Conservation (phyloP, 2,113 vertebrate species). For the Daphoenositta chrysoptera region DNA sequence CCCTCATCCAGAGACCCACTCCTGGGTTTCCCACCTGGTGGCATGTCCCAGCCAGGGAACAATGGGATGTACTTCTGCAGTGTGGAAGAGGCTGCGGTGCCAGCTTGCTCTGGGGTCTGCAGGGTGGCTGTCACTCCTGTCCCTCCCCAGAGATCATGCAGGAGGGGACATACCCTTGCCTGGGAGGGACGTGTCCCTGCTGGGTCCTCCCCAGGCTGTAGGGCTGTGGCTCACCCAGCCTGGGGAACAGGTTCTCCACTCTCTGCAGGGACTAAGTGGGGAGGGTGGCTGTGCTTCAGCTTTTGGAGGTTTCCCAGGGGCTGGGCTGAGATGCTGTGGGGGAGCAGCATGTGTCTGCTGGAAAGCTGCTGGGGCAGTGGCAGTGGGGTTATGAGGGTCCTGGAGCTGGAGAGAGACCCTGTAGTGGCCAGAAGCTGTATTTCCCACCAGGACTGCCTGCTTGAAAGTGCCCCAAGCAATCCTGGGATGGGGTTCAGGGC, state of each 20-base stretch:
- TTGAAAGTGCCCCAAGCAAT: background rate
- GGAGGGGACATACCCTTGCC: background rate
- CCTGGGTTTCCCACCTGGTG: background rate
- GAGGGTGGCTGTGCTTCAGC: background rate
- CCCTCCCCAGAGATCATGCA: background rate
- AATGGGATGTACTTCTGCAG: background rate
- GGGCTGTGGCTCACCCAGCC: slow-evolving; percentile 1
- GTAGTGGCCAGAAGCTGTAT: background rate
- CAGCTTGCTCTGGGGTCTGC: background rate
- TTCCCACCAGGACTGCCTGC: background rate
- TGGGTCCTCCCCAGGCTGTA: background rate
- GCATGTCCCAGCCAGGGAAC: background rate
- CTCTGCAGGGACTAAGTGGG: background rate
- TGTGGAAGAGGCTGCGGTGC: background rate
- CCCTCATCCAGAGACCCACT: background rate
- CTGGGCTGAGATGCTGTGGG: background rate
- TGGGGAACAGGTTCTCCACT: slow-evolving; percentile 6
- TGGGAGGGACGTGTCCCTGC: background rate
- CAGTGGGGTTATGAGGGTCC: background rate
- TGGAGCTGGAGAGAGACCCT: background rate
- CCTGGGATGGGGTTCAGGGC: rapidly evolving
- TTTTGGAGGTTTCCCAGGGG: background rate
- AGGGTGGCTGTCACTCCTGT: background rate
- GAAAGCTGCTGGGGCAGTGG: background rate
- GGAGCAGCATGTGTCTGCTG: background rate